Base-by-base conservation (phyloP, 2,888 invertebrate species). In the Agrotis ipsilon region DNA sequence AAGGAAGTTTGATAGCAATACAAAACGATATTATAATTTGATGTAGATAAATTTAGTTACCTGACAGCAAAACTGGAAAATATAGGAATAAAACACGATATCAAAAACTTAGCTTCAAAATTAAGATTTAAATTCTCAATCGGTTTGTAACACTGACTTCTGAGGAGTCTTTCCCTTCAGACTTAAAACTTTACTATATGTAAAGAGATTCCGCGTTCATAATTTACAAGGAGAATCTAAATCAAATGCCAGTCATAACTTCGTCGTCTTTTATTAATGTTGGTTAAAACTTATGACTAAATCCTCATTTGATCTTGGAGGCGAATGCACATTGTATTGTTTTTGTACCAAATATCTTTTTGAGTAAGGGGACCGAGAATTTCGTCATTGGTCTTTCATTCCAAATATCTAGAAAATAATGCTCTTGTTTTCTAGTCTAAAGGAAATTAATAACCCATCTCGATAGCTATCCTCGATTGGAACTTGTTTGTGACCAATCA, bases 121-220 rank as follows among this genome's bases (percentile, higher is more conserved):
- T 76, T 76, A n/a, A 24, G 48, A 32, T 60, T 60, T 4, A 11
- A 49, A 55, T 49, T 70, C 39, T 14, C 49, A 24, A 77, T 58
- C 51, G 16, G 51, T 62, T 60, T 24, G 51, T 21, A 27, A 19
- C 55, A 27, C 18, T 48, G 27, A 70, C 48, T 58, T 24, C 43
- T 71, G 2, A 57, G 51, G 27, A 57, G 54, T 3, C 7, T 24
- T 24, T 19, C 32, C 78, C 72, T 62, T 59, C 19, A 63, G 51
- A 72, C 43, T 63, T 11, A 43, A 54, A 78, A 78, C 43, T 78
- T 78, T 78, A 48, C 3, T 48, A 78, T 75, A 61, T 52, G 78
- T 16, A 61, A 43, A 52, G 55, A 78, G 43, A 78, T 78, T 43
- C 57, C 48, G 52, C 51, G 43, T 78, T 63, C 57, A 45, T 57